Base-by-base conservation (phyloP, 2,888 invertebrate genomes). In the Drosophila neutralis region DNA sequence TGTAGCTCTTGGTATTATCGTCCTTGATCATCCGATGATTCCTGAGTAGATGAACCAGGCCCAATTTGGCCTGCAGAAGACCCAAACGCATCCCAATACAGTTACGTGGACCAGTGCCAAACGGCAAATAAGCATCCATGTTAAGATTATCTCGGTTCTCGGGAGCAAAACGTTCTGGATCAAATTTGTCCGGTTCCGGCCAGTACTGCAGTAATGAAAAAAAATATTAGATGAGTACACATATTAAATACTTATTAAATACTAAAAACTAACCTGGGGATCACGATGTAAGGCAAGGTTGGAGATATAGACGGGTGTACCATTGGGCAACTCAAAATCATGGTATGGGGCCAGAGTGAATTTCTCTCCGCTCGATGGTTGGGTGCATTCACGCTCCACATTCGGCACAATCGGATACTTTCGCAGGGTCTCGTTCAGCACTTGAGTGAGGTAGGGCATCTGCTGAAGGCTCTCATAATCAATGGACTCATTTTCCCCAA, bases 361-460 rank as follows among this genome's bases (percentile, higher is more conserved):
- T 13, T 59, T 66, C 29, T 90, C 88, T 0, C 72, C 86, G n/a
- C 58, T 62, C 1, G 53, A 5, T 0, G 84, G 76, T 24, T 84
- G 75, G 0, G 69, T 68, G 40, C 90, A 92, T 42, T 83, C 63
- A 4, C 92, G 82, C n/a, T n/a, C n/a, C n/a, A n/a, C n/a, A n/a
- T n/a, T n/a, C 0, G 69, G 73, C 0, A 91, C 76, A 27, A 91
- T 82, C 3, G 92, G 92, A 72, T 92, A 92, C 38, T 86, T 68
- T n/a, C 92, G 79, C 8, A 92, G 62, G 0, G 83, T 88, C 59
- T 92, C 92, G 63, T 86, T 79, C 1, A 91, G 71, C 2, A 93
- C 93, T 91, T 90, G 91, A 40, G 92, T 91, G 53, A 94, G 76
- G 70, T 93, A 93, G 24, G 88, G 82, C 93, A 94, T 92, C 69